Evolutionary conservation across 2,113 vertebrate species (phyloP), one percentile per base, ranked within the genome.

Genomic region (Ophiodon elongatus): DNA sequence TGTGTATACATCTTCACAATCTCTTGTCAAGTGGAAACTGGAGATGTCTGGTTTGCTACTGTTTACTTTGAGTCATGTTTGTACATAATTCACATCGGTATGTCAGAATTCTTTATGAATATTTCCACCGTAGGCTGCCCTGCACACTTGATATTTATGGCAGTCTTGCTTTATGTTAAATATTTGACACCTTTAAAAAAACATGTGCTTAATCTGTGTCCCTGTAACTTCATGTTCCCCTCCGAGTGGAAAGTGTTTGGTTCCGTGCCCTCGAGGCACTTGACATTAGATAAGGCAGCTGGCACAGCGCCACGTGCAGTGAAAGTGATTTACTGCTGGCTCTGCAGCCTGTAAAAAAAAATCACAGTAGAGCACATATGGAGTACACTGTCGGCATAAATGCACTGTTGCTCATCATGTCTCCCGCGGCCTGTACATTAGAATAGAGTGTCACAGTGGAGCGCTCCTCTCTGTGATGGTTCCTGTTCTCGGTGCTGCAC

Each of bases 221-320:
- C 43, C 25, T 79, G 76, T 84, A 54, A 82, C 75, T 77, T 47
- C n/a, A 29, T 66, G 76, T 84, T 76, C 57, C 56, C 45, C 37
- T 11, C 73, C 0, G 74, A 79, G 72, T 76, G 68, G 70, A 87
- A 80, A 83, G 82, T 77, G 91, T 90, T 86, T 85, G 67, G 74
- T 85, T 85, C 77, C 6, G 6, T 82, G 73, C 89, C 80, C 86
- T 76, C 3, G 2, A 84, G 75, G 86, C 78, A 80, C 82, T 92
- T 90, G 84, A 91, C 87, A 84, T 90, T 82, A 85, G 90, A 91
- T 89, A 88, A 92, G 86, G 81, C 90, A 76, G 75, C 89, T 91
- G 88, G 92, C 90, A 74, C 64, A 2, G 83, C 37, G 81, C 91
- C 85, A 87, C 43, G 41, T 56, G 83, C 73, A 80, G 78, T 76